A percentile compares a stretch with the other conserved stretches of the same genome.
These are phyloP conservation scores for Vanessa tameamea DNA, from an alignment of 1,140 invertebrate species.

Conservation along the genomic window DNA sequence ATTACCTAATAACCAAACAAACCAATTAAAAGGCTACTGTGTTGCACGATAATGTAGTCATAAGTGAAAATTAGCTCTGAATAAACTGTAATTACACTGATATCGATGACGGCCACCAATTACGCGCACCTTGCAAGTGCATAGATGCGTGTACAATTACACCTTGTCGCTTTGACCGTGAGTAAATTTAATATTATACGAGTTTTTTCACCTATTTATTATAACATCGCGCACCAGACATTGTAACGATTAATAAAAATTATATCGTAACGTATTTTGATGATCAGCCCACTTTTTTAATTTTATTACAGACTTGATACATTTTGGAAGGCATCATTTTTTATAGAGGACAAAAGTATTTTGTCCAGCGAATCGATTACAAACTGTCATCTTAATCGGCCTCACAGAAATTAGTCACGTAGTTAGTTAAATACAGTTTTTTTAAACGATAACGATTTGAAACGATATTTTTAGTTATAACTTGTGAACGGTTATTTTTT, in stretches of 20 bases:
- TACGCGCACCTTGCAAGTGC: slow-evolving; percentile 16
- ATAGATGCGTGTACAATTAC: slow-evolving; percentile 20
- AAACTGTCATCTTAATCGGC: too few relatives aligned
- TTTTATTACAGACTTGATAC: too few relatives aligned
- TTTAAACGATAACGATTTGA: too few relatives aligned
- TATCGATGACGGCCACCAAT: slow-evolving; percentile 11
- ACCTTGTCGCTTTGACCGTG: slow-evolving; percentile 6
- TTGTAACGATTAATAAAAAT: not conserved
- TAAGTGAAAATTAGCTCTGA: slow-evolving; percentile 20
- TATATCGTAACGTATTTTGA: slow-evolving; percentile 2
- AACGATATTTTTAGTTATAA: too few relatives aligned
- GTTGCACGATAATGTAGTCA: not conserved
- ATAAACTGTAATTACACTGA: slow-evolving; percentile 4
- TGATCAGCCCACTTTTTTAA: not conserved
- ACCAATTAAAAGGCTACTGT: not conserved
- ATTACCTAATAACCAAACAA: not conserved
- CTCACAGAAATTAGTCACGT: too few relatives aligned
- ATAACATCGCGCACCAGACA: not conserved
- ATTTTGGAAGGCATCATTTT: too few relatives aligned
- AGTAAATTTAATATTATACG: slow-evolving; percentile 3
- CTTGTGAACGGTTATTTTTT: too few relatives aligned
- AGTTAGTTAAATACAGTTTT: too few relatives aligned
- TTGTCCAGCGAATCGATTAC: too few relatives aligned
- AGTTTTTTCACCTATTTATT: not conserved
- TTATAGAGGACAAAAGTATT: too few relatives aligned